Percentiles rank a stretch among this genome's conserved stretches.
phyloP scores from a whole-genome alignment of 2,113 vertebrate genomes.

The Gymnogyps californianus region DNA sequence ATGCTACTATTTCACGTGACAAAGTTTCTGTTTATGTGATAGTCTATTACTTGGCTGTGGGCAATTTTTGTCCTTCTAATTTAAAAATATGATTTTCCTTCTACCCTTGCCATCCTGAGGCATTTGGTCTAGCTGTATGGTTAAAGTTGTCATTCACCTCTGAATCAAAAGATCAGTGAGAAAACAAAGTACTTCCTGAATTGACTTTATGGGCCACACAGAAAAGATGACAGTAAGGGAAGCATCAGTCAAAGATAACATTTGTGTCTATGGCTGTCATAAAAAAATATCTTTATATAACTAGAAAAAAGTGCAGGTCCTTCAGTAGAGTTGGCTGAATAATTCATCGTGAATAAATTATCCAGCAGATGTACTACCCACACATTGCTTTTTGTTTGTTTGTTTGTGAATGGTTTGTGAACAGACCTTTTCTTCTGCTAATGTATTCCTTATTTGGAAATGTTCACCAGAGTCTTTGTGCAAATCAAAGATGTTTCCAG shows the following conservation, averaged over 20 bases:
- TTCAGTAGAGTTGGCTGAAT: conserved; percentile 32
- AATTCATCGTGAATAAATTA: conserved; percentile 60
- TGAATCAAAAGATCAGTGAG: conserved; percentile 38
- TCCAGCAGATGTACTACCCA: conserved; percentile 28
- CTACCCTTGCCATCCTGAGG: conserved; percentile 1
- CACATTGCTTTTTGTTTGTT: conserved; percentile 42
- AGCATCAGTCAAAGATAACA: conserved; percentile 9
- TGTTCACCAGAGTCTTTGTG: neutral
- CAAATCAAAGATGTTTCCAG: neutral
- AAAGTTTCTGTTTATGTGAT: conserved; percentile 35
- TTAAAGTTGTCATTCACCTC: conserved; percentile 45
- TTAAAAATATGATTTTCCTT: conserved; percentile 31
- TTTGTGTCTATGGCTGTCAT: conserved; percentile 7
- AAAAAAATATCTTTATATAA: conserved; percentile 3
- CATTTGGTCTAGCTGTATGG: conserved; percentile 9
- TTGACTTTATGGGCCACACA: neutral
- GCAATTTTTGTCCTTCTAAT: conserved; percentile 52
- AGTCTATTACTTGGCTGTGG: conserved; percentile 32
- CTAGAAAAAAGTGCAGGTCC: neutral
- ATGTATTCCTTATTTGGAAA: conserved; percentile 13
- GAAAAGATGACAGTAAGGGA: conserved; percentile 12
- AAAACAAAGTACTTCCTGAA: conserved; percentile 17
- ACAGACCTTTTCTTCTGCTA: conserved; percentile 15
- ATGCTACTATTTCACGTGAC: conserved; percentile 20
- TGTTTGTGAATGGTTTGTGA: conserved; percentile 46